Conservation (phyloP, 1,140 invertebrate species). For the Mizuhopecten yessoensis region DNA sequence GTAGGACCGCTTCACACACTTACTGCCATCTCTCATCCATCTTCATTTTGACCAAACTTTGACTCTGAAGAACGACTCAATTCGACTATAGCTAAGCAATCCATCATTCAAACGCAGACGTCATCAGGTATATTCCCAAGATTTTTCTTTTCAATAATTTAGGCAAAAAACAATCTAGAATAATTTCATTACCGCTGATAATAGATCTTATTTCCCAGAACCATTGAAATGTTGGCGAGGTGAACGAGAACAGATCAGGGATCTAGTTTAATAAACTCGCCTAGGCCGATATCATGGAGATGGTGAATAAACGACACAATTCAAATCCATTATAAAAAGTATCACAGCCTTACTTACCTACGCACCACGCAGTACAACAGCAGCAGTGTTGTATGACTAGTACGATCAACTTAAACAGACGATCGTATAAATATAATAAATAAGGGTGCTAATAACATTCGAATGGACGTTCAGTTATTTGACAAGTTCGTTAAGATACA, state of each 20-base stretch:
- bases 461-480: no score
- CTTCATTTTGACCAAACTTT: conserved; percentile 28
- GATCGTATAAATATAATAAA: no score
- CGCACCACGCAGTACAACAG: no score
- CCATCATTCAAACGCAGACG: not conserved
- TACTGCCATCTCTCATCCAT: not conserved
- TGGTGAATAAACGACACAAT: not conserved
- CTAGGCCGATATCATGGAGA: not conserved
- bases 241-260: not conserved
- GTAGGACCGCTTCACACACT: conserved; percentile 12
- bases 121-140: conserved; percentile 38
- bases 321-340: not conserved
- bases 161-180: conserved; percentile 20
- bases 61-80: conserved; percentile 37
- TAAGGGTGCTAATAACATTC: no score
- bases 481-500: no score
- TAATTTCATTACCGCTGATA: conserved; percentile 34
- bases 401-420: no score
- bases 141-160: conserved; percentile 40
- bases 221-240: conserved; percentile 19
- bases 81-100: conserved; percentile 22
- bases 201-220: conserved; percentile 27
- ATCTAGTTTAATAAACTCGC: not conserved
- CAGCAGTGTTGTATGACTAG: no score
- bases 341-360: no score